phyloP scores from a whole-genome alignment of 2,113 vertebrate species.

The Channa argus region DNA sequence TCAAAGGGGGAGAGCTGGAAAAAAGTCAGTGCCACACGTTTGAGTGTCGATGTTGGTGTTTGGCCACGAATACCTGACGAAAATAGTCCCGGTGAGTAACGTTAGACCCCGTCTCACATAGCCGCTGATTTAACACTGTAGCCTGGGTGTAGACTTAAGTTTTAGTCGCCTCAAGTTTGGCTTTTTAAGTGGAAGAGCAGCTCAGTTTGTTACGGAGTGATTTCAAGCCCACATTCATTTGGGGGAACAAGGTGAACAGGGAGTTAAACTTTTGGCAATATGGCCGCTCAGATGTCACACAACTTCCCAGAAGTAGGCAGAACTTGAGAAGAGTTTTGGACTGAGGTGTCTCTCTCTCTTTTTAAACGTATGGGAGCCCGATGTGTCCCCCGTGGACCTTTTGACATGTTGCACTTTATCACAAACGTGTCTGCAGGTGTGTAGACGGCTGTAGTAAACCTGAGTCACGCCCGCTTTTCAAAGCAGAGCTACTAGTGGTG shows the following conservation, averaged over 20 bases:
- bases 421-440: too few species aligned
- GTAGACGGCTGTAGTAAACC: not conserved
- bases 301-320: slow-evolving; percentile 48
- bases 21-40: slow-evolving; percentile 39
- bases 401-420: not conserved
- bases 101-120: not conserved
- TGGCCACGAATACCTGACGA: slow-evolving; percentile 71
- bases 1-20: not conserved
- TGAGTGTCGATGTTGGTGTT: slow-evolving; percentile 66
- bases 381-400: not conserved
- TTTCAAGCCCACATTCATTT: slow-evolving; percentile 44
- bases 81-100: slow-evolving; percentile 74
- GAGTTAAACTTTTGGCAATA: slow-evolving; percentile 80
- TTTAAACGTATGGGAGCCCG: not conserved
- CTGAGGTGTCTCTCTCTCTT: not conserved
- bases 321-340: not conserved
- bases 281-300: slow-evolving; percentile 80
- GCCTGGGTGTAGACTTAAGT: rapidly evolving
- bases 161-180: not conserved
- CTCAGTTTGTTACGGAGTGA: not conserved
- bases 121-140: too few species aligned
- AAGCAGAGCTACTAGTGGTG: slow-evolving; percentile 45
- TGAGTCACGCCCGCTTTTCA: slow-evolving; percentile 59
- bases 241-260: slow-evolving; percentile 72
- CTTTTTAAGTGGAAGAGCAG: not conserved